phyloP scores from a whole-genome alignment of 1,140 invertebrate genomes.

The Zaprionus tsacasi region DNA sequence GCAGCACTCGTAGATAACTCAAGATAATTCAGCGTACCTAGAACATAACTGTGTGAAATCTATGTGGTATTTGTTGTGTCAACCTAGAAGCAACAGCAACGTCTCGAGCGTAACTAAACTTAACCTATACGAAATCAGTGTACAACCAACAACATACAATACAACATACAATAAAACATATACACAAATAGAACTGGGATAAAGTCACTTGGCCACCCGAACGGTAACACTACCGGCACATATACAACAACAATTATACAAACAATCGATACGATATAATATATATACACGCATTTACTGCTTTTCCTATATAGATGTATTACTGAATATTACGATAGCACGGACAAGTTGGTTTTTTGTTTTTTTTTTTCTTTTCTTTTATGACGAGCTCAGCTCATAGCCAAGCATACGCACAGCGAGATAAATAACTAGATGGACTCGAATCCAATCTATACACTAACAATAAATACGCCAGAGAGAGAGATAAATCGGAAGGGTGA shows the following conservation, averaged over 20 bases:
- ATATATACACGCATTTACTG: constrained; percentile 3
- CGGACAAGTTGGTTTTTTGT: no score
- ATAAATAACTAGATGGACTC: not conserved
- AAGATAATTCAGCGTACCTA: constrained; percentile 65
- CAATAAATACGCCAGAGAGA: not conserved
- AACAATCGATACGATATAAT: not conserved
- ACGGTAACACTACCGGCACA: not conserved
- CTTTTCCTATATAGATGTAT: not conserved
- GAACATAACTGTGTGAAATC: constrained; percentile 42
- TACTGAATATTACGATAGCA: not conserved
- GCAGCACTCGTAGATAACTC: constrained; percentile 56
- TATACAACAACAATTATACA: not conserved
- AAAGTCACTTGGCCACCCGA: not conserved
- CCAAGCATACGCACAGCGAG: constrained; percentile 10
- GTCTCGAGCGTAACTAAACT: not conserved
- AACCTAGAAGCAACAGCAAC: constrained; percentile 14
- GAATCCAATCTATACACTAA: not conserved
- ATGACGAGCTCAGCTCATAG: constrained; percentile 37
- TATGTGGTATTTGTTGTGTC: constrained; percentile 23
- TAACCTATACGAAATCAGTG: constrained; percentile 13
- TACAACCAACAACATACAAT: constrained; percentile 11
- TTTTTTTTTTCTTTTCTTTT: constrained; percentile 4
- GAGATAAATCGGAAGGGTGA: not conserved
- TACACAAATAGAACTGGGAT: no score
- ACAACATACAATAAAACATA: not conserved